Conservation (phyloP, 2,888 invertebrate genomes). For the Tipula unca region DNA sequence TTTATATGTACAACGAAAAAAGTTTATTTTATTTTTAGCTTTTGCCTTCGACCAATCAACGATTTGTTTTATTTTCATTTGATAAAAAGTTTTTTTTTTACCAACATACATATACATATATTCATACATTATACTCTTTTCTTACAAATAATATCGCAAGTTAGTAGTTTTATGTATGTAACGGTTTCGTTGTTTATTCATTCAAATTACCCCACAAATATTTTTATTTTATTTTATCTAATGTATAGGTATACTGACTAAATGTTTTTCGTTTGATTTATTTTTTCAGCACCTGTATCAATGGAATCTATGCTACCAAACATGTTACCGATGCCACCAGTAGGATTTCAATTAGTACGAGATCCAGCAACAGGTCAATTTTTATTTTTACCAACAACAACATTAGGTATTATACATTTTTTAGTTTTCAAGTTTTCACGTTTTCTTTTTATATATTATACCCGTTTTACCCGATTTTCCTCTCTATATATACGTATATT, state of each 20-base stretch:
- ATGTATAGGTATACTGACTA: background rate
- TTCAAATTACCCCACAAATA: background rate
- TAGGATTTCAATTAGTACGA: conserved; percentile 77
- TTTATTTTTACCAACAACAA: conserved; percentile 61
- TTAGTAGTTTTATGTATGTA: background rate
- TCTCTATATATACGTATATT: background rate
- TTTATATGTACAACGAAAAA: background rate
- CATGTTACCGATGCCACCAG: conserved; percentile 54
- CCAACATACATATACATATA: background rate
- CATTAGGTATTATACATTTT: conserved; percentile 42
- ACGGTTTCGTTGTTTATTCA: background rate
- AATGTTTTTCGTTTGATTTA: background rate
- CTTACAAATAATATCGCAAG: background rate
- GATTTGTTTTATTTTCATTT: background rate
- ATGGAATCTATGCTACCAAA: conserved; percentile 65
- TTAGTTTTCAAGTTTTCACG: background rate
- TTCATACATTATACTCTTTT: background rate
- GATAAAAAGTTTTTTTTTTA: background rate
- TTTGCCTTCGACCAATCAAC: background rate
- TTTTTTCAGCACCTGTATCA: conserved; percentile 54
- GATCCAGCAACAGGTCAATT: conserved; percentile 79
- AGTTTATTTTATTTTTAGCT: background rate
- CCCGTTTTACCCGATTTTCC: background rate
- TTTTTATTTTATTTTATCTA: background rate
- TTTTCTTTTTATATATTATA: background rate